Percentiles rank a stretch among this genome's conserved stretches.
Conservation (phyloP, 2,888 invertebrate genomes). For the Desoria tigrina region DNA sequence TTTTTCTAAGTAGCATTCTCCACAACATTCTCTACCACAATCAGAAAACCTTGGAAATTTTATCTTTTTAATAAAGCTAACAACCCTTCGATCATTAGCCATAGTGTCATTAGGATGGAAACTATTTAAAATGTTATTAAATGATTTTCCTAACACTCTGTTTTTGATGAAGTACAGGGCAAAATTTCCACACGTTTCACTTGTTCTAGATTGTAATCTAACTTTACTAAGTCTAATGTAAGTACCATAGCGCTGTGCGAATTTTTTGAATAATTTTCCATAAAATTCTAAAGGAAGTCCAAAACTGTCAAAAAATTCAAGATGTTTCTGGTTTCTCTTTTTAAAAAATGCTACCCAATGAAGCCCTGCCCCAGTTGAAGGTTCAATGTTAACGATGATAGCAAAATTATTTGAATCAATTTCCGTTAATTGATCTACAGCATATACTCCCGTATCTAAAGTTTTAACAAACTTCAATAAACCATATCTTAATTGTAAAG, state of each 20-base stretch:
- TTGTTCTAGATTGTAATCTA: background rate
- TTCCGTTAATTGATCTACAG: slow-evolving; percentile 16
- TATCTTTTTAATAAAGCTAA: slow-evolving; percentile 2
- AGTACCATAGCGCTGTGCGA: background rate
- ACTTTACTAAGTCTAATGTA: background rate
- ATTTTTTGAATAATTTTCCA: slow-evolving; percentile 2
- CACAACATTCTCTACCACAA: background rate
- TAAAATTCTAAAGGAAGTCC: slow-evolving; percentile 18
- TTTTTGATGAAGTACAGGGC: background rate
- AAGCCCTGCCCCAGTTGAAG: background rate
- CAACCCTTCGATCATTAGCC: background rate
- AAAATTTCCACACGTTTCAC: slow-evolving; percentile 19
- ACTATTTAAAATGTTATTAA: background rate
- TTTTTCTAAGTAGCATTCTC: background rate
- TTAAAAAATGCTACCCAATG: slow-evolving; percentile 25
- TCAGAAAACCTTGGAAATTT: slow-evolving; percentile 7
- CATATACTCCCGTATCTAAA: background rate
- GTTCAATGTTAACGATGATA: slow-evolving; percentile 15
- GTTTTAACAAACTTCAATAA: background rate
- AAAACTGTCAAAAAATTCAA: slow-evolving; percentile 29
- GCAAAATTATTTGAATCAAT: background rate
- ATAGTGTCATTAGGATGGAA: background rate
- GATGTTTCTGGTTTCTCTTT: background rate
- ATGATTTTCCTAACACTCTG: background rate
- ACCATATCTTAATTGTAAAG: slow-evolving; percentile 18